These are phyloP conservation scores for Camelus bactrianus DNA, from an alignment of 2,113 vertebrate species.

Conservation along the genomic window DNA sequence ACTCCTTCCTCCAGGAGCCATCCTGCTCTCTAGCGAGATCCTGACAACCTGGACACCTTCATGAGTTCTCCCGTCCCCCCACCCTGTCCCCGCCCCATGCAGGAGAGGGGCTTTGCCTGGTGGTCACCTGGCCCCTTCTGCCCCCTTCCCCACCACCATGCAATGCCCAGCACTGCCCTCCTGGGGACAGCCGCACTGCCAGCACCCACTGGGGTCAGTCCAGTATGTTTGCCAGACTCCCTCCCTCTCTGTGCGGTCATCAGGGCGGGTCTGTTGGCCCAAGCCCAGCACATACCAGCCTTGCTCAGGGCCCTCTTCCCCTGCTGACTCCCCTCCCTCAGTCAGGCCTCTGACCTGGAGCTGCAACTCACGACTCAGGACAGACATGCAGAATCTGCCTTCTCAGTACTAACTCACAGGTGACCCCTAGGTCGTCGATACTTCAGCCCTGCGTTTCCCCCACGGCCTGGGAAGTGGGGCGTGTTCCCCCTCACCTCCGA, in stretches of 20 bases:
- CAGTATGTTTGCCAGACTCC: background rate
- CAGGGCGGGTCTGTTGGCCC: background rate
- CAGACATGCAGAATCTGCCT: background rate
- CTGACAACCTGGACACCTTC: background rate
- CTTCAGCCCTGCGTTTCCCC: background rate
- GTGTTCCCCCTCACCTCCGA: background rate
- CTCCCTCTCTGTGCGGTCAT: no score
- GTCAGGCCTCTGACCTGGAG: background rate
- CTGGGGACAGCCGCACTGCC: no score
- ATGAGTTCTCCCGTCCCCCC: no score
- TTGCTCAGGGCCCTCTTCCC: background rate
- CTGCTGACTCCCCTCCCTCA: background rate
- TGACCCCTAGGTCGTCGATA: background rate
- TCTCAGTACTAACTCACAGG: background rate
- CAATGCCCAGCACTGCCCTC: background rate
- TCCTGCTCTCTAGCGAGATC: background rate
- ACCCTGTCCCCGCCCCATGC: background rate
- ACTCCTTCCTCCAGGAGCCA: no score
- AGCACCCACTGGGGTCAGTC: no score
- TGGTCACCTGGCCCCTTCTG: background rate
- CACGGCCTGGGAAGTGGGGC: background rate
- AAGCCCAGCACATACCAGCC: background rate
- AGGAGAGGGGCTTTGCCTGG: background rate
- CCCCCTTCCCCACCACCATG: rapidly evolving
- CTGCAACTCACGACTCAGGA: background rate